Evolutionary conservation across 2,888 invertebrate genomes (phyloP).

Genomic region (Thyatira batis): DNA sequence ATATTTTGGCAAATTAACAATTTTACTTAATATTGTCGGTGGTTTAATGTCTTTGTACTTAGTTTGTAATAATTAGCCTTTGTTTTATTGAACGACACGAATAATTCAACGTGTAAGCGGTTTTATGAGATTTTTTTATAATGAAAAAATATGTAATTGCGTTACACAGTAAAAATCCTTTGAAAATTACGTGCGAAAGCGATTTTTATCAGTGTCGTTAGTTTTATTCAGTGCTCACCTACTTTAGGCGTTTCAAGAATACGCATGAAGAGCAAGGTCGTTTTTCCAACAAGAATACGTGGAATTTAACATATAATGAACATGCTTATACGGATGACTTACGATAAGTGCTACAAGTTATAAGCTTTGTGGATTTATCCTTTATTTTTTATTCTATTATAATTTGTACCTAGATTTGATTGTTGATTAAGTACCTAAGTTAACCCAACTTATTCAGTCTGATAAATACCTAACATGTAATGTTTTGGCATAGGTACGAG

Average conservation of each 20-base stretch:
- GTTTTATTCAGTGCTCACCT: constrained; percentile 32
- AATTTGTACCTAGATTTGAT: too few relatives aligned
- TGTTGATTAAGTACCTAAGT: too few relatives aligned
- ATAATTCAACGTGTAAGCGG: constrained; percentile 13
- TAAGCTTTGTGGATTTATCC: too few relatives aligned
- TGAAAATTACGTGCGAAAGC: constrained; percentile 38
- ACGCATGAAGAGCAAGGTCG: constrained; percentile 42
- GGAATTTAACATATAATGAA: constrained; percentile 26
- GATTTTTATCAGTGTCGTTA: constrained; percentile 33
- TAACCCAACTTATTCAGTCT: too few relatives aligned
- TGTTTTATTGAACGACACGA: constrained; percentile 19
- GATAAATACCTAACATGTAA: too few relatives aligned
- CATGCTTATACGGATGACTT: constrained; percentile 31
- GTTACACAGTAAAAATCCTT: constrained; percentile 32
- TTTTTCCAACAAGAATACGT: constrained; percentile 7
- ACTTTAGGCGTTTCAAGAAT: constrained; percentile 17
- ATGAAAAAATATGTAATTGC: constrained; percentile 28
- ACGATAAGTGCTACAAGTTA: constrained; percentile 13
- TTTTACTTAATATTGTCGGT: neutral
- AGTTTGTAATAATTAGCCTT: constrained; percentile 23
- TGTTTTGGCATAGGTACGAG: too few relatives aligned
- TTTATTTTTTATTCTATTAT: too few relatives aligned
- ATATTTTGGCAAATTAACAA: neutral
- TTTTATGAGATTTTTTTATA: constrained; percentile 24
- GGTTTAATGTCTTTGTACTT: neutral